Base-by-base conservation (phyloP, 2,797 vertebrate genomes). In the Anguilla marmorata region DNA sequence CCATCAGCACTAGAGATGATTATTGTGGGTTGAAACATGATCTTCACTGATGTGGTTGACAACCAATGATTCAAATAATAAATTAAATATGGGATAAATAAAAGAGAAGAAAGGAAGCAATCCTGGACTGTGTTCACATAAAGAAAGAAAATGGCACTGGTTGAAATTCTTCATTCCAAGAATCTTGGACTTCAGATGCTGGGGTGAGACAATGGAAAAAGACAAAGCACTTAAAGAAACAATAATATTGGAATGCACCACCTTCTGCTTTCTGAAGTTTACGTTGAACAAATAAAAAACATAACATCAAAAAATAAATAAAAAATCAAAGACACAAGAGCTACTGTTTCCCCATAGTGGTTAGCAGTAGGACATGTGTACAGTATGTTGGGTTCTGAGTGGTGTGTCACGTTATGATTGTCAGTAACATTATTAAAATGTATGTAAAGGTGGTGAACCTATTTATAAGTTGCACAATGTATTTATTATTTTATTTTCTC, bases 401-500 rank as follows among this genome's bases (percentile, higher is more conserved):
- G 90, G 93, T 93, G 93, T 89, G 96, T 97, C 94, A 96, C 96
- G 94, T 97, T 97, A 96, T 95, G 91, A 90, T 92, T 93, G 93
- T 93, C 92, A 90, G 93, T 94, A 97, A 96, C 95, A 96, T 96
- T 96, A 96, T 96, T 95, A 95, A 96, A 96, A 96, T 94, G 96
- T 95, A 96, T 94, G 96, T 95, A 96, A 96, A 96, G 95, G 97
- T 97, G 96, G 96, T 98, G 97, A 97, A 97, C 96, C 97, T 97
- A 97, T 97, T 95, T 99, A 99, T 98, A 95, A 99, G 97, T 97
- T 97, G 97, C 98, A 99, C 97, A 95, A 98, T 96, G 96, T 99
- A 99, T 99, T 99, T 99, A 99, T 99, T 99, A 98, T 99, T 97
- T 97, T 97, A 95, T 91, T 99, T 98, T 98, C 97, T 98, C 95